Evolutionary conservation across 2,888 invertebrate genomes (phyloP), one percentile per base, ranked within the genome.

Genomic region (Calephelis perditalis): DNA sequence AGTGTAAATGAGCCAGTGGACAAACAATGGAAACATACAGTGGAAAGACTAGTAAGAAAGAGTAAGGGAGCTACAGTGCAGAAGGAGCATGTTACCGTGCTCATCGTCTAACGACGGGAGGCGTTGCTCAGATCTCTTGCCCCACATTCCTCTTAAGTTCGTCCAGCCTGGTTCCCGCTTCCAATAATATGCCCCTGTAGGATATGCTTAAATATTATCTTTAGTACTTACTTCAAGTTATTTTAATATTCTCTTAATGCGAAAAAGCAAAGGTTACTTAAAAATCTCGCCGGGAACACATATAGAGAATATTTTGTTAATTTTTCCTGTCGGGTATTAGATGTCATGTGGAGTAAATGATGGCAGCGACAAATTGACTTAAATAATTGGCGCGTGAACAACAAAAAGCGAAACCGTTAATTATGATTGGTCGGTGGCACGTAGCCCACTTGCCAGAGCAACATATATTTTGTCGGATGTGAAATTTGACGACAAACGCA

Each of bases 111-210:
- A 70, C 70, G 75, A 70, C 69, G 70, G 71, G 66, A 60, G 64
- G 84, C 83, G 84, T 63, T 81, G 86, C 77, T 82, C 81, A 77
- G 80, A 86, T 64, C 95, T 92, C 80, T 95, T 95, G 72, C 95
- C 95, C 95, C 95, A 95, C 82, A 95, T 93, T 64, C 95, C 95
- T 82, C 94, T 94, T 70, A 95, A 87, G 79, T 95, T 95, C 77
- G 94, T 94, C 95, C 95, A 95, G 78, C 94, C 94, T 10, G 95
- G 94, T 74, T 95, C 94, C 64, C 95, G 92, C 84, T 95, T 95
- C 75, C 94, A 95, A 94, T 94, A 95, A 76, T 86, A 90, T 69
- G 94, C 92, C 75, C 94, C 94, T 94, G 87, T 81, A 67, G 79
- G 73, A 64, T 46, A 44, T 35, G 36, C 47, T 54, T 55, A 47